These are phyloP conservation scores for Formica aserva DNA, from an alignment of 2,888 invertebrate genomes.

Conservation along the genomic window DNA sequence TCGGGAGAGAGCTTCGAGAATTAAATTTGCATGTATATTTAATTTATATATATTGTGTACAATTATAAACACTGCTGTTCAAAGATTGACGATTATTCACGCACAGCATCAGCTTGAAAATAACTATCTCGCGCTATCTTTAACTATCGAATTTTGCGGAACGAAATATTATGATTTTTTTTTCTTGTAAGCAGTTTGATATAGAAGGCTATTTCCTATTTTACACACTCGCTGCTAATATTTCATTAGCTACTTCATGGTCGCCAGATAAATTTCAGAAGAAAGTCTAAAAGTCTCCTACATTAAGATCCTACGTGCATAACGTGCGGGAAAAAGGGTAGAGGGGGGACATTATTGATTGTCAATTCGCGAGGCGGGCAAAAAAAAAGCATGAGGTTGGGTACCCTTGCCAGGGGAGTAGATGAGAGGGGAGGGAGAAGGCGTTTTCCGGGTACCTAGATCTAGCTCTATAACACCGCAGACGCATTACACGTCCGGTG, in stretches of 20 bases:
- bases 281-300: neutral
- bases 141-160: neutral
- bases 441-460: conserved; percentile 30
- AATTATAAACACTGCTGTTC: neutral
- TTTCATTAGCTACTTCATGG: neutral
- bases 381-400: neutral
- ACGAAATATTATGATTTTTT: neutral
- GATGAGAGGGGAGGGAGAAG: neutral
- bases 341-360: conserved; percentile 9
- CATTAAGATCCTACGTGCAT: neutral
- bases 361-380: conserved; percentile 8
- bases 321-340: neutral
- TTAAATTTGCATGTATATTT: neutral
- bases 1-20: neutral
- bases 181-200: neutral
- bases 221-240: neutral
- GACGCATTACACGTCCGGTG: conserved; percentile 52
- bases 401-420: neutral
- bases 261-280: neutral
- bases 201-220: neutral
- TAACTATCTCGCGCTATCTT: neutral
- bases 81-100: neutral
- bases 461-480: conserved; percentile 38
- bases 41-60: neutral
- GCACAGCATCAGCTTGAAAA: neutral